These are phyloP conservation scores for Archilochus colubris DNA, from an alignment of 2,113 vertebrate species.

Conservation along the genomic window DNA sequence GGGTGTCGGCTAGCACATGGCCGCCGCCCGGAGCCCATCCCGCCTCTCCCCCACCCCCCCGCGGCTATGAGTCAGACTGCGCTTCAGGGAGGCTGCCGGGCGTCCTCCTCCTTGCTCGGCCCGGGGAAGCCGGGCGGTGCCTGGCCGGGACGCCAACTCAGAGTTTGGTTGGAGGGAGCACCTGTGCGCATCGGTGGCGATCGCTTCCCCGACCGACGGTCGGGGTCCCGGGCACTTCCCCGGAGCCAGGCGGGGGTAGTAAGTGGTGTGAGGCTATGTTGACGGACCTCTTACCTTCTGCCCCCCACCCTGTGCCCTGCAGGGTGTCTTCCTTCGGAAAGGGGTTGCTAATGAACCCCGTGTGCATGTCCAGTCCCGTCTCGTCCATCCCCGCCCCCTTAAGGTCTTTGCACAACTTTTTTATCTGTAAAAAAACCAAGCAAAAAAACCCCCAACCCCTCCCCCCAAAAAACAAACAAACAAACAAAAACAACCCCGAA, in stretches of 20 bases:
- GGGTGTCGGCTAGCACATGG: background rate
- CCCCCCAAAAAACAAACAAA: no score
- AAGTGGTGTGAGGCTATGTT: background rate
- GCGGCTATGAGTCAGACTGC: background rate
- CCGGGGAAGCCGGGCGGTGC: background rate
- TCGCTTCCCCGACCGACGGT: background rate
- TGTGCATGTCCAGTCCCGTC: no score
- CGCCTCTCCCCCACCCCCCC: no score
- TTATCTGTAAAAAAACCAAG: fast-evolving
- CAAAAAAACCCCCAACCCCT: no score
- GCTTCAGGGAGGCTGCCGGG: background rate
- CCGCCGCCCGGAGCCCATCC: background rate
- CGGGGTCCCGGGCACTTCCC: background rate
- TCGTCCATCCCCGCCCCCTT: no score
- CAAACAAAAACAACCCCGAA: no score
- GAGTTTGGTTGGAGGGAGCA: background rate
- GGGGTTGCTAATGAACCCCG: fast-evolving
- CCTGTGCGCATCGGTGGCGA: background rate
- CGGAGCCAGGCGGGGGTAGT: background rate
- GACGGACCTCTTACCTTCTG: background rate
- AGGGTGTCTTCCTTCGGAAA: fast-evolving
- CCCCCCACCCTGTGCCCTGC: background rate
- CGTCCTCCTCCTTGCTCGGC: background rate
- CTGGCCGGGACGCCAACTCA: background rate
- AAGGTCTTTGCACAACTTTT: background rate